Percentiles rank a stretch among this genome's conserved stretches.
phyloP scores from a whole-genome alignment of 2,888 invertebrate species.

The Gonocerus acuteangulatus region DNA sequence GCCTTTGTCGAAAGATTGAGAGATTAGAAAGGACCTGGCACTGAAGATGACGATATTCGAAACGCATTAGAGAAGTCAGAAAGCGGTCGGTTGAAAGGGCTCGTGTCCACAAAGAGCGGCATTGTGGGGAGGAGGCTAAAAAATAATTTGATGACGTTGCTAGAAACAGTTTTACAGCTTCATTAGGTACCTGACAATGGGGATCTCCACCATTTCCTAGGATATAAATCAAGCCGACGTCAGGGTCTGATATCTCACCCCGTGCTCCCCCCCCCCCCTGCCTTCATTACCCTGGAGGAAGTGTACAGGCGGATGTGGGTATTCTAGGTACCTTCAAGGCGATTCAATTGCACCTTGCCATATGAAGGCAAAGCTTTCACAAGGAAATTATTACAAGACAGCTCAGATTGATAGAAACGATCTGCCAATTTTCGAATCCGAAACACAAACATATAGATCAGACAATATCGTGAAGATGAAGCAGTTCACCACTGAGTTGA shows the following conservation, averaged over 20 bases:
- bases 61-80: slow-evolving; percentile 26
- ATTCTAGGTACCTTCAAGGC: no score
- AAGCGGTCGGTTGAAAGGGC: slow-evolving; percentile 2
- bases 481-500: no score
- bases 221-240: background rate
- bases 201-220: no score
- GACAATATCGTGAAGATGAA: no score
- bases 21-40: slow-evolving; percentile 12
- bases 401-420: no score
- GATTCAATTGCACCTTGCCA: no score
- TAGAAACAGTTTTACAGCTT: slow-evolving; percentile 31
- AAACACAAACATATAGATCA: no score
- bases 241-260: slow-evolving; percentile 11
- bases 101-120: slow-evolving; percentile 27
- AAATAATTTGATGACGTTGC: slow-evolving; percentile 32
- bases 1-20: slow-evolving; percentile 13
- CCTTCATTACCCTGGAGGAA: background rate
- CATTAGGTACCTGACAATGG: slow-evolving; percentile 25
- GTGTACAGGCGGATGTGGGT: no score
- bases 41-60: slow-evolving; percentile 8
- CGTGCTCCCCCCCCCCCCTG: background rate
- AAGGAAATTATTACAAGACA: no score
- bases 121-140: slow-evolving; percentile 20
- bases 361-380: no score
- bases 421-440: no score